phyloP scores from a whole-genome alignment of 2,797 vertebrate species.

The Nyctalus aviator region DNA sequence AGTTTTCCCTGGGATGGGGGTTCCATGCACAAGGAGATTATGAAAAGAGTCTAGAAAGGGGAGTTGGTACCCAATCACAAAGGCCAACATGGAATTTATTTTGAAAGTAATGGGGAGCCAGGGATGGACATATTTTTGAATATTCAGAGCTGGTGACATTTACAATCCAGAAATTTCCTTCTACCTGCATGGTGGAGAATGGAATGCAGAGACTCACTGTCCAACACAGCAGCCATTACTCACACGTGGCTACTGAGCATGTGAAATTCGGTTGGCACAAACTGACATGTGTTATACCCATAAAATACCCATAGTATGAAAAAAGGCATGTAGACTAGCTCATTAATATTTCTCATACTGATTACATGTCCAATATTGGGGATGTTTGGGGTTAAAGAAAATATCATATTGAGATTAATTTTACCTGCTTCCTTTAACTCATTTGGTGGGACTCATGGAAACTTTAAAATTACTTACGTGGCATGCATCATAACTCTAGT shows the following conservation, averaged over 20 bases:
- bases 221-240: not conserved
- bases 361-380: not conserved
- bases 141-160: not conserved
- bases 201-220: not conserved
- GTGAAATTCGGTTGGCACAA: not conserved
- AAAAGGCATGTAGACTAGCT: not conserved
- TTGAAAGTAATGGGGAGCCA: not conserved
- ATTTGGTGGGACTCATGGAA: not conserved
- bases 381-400: not conserved
- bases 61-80: not conserved
- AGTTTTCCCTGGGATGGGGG: not conserved
- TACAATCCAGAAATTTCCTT: not conserved
- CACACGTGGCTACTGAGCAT: not conserved
- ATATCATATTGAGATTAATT: not conserved
- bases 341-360: not conserved
- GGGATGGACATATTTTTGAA: not conserved
- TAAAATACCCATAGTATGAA: not conserved
- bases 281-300: not conserved
- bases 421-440: not conserved
- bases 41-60: not conserved
- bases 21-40: not conserved
- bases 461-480: not conserved
- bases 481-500: not conserved
- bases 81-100: not conserved
- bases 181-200: not conserved